Conservation (phyloP, 2,113 vertebrate genomes). For the Marmota monax region DNA sequence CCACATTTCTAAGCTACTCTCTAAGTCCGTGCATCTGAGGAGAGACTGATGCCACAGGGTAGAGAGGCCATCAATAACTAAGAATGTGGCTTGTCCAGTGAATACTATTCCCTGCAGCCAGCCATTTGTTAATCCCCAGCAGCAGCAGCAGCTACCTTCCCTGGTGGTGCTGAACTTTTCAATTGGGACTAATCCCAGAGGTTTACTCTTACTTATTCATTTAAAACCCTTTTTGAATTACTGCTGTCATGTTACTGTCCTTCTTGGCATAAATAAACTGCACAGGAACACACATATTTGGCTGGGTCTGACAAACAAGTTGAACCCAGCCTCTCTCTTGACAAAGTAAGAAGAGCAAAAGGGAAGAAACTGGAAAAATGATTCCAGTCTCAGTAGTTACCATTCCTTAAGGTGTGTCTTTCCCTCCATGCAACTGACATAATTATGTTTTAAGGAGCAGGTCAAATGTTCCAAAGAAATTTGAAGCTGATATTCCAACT, state of each 20-base stretch:
- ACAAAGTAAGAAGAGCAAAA: background rate
- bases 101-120: slow-evolving; percentile 63
- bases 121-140: slow-evolving; percentile 57
- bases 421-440: background rate
- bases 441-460: background rate
- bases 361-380: background rate
- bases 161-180: slow-evolving; percentile 34
- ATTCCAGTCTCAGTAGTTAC: background rate
- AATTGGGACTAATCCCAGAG: slow-evolving; percentile 74
- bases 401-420: background rate
- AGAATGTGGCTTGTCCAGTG: slow-evolving; percentile 34
- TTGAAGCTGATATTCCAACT: background rate
- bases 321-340: background rate
- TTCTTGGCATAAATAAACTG: slow-evolving; percentile 20
- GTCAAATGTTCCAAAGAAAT: background rate
- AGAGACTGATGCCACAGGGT: background rate
- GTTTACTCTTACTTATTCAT: slow-evolving; percentile 74
- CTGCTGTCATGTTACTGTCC: slow-evolving; percentile 54
- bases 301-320: slow-evolving; percentile 25
- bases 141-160: background rate
- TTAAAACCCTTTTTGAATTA: slow-evolving; percentile 70
- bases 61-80: background rate
- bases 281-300: slow-evolving; percentile 29
- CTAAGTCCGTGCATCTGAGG: background rate
- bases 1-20: background rate